These are phyloP conservation scores for Prionailurus viverrinus DNA, from an alignment of 2,113 vertebrate species.

Conservation along the genomic window DNA sequence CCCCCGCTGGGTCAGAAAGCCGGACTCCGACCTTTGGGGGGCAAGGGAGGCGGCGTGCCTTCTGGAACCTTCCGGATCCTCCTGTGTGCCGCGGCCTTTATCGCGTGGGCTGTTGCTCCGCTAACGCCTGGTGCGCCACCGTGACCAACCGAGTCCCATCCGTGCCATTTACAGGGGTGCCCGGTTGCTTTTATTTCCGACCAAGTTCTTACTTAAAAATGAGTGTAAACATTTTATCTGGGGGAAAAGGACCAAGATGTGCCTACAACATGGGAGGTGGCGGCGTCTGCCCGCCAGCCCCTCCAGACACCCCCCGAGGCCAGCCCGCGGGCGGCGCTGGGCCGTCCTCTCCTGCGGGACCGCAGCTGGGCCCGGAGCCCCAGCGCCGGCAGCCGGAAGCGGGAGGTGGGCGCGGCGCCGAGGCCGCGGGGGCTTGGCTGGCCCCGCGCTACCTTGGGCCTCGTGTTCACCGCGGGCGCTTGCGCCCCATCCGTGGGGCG, in stretches of 20 bases:
- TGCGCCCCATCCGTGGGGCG: not conserved
- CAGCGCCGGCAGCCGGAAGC: accelerated
- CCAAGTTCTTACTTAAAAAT: not conserved
- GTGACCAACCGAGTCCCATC: not conserved
- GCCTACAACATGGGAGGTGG: not conserved
- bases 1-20: not conserved
- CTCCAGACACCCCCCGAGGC: not conserved
- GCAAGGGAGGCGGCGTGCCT: not conserved
- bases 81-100: too few relatives aligned
- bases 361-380: not conserved
- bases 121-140: not conserved
- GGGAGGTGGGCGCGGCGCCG: not conserved
- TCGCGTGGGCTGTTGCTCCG: too few relatives aligned
- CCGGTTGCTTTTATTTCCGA: not conserved
- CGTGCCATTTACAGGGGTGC: accelerated
- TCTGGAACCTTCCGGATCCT: not conserved
- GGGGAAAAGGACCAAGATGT: too few relatives aligned
- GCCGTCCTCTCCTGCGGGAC: not conserved
- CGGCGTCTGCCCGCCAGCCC: not conserved
- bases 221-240: not conserved
- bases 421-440: not conserved
- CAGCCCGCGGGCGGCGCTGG: accelerated
- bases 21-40: not conserved
- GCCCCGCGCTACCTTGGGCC: not conserved
- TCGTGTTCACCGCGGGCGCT: not conserved